phyloP scores from a whole-genome alignment of 2,888 invertebrate species.

The Trissolcus japonicus region DNA sequence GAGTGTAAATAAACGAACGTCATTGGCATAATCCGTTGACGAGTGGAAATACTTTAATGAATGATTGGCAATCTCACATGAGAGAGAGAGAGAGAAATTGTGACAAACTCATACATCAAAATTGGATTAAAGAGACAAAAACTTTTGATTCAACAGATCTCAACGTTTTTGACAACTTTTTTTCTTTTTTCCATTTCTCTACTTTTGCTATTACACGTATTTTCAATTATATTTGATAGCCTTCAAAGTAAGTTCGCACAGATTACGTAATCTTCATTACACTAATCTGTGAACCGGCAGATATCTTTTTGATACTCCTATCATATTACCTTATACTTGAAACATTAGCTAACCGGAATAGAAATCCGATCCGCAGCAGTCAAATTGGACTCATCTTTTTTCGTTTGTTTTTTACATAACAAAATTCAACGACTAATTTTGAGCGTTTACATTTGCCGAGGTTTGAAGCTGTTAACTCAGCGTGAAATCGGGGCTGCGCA shows the following conservation, averaged over 20 bases:
- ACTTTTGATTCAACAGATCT: no score
- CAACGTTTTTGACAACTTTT: no score
- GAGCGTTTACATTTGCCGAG: no score
- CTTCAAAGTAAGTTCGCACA: slow-evolving; percentile 1
- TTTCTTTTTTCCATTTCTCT: no score
- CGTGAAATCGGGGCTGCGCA: slow-evolving; percentile 7
- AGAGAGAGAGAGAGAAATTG: no score
- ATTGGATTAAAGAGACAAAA: no score
- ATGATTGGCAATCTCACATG: no score
- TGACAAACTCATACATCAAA: no score
- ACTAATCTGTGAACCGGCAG: slow-evolving; percentile 17
- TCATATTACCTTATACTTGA: slow-evolving; percentile 13
- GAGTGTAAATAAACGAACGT: slow-evolving; percentile 9
- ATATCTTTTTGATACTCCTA: slow-evolving; percentile 13
- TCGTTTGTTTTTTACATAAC: neutral
- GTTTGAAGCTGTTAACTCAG: slow-evolving; percentile 1
- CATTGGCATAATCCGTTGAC: no score
- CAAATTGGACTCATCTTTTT: slow-evolving; percentile 13
- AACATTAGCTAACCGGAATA: slow-evolving; percentile 14
- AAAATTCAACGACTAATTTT: slow-evolving; percentile 13
- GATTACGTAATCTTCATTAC: slow-evolving; percentile 20
- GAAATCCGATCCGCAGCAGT: slow-evolving; percentile 15
- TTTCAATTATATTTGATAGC: no score
- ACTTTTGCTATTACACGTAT: no score
- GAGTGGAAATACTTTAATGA: no score